Evolutionary conservation across 2,888 invertebrate species (phyloP), one percentile per base, ranked within the genome.

Genomic region (Lycophotia porphyrea): DNA sequence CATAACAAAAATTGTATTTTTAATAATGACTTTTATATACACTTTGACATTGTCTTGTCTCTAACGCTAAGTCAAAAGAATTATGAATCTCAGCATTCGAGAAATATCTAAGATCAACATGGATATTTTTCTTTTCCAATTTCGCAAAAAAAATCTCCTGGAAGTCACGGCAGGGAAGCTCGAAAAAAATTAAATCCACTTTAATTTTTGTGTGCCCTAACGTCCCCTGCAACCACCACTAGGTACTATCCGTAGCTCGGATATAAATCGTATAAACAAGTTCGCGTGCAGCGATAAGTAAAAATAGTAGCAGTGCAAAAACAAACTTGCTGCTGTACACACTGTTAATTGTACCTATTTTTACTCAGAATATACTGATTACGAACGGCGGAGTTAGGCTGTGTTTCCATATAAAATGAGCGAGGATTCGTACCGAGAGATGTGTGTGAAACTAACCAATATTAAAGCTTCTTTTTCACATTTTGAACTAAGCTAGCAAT

Each of bases 251-350:
- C 58, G 31, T 49, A 49, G 68, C 71, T 60, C 13, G 13, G 63
- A 74, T 52, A 73, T 77, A 80, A 77, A 82, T 77, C 67, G 73
- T 58, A 69, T 71, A 75, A 80, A 72, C 72, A 70, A 71, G 65
- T 58, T 86, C 67, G 80, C 84, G 84, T 80, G 61, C 70, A 85
- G 61, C 70, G 74, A 63, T 81, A 76, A 69, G 11, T 69, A 31
- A 74, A 77, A 84, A 77, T 64, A 81, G 42, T 71, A 77, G 61
- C 36, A 61, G 31, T 66, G 64, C 31, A 69, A 21, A 69, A 52
- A 42, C 52, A 65, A 65, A 2, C 72, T 34, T 60, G 4, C 47
- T 18, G n/a, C 15, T 64, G 13, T 63, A 58, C 49, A 49, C 2
- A 31, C 36, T 18, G 27, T 55, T 55, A 21, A 52, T 31, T 34